These are phyloP conservation scores for Polyommatus iphigenia DNA, from an alignment of 2,888 invertebrate species.

Conservation along the genomic window DNA sequence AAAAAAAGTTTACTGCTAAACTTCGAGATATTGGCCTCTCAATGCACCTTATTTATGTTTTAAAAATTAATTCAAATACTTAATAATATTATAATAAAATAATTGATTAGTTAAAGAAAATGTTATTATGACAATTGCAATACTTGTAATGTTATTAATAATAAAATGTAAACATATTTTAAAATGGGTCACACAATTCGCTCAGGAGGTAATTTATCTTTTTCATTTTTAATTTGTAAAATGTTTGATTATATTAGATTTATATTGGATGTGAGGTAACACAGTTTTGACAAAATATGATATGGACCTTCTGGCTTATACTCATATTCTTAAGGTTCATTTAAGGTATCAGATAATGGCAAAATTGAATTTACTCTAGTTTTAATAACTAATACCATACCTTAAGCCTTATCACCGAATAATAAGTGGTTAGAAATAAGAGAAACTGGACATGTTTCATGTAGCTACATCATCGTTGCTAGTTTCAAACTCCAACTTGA, in stretches of 20 bases:
- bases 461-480: constrained; percentile 87
- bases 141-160: background rate
- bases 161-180: too few species aligned
- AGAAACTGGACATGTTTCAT: constrained; percentile 65
- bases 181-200: background rate
- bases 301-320: background rate
- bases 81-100: too few species aligned
- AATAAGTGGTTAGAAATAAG: constrained; percentile 36
- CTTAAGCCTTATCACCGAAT: background rate
- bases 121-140: background rate
- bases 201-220: background rate
- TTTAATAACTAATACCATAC: background rate
- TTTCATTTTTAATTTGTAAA: background rate
- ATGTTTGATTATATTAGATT: background rate
- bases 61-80: too few species aligned
- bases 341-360: background rate
- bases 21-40: too few species aligned
- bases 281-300: background rate
- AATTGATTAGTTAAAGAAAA: too few species aligned
- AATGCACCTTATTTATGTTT: too few species aligned
- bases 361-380: background rate
- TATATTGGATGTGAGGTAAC: background rate
- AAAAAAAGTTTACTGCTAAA: too few species aligned
- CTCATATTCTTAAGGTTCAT: background rate
- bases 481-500: constrained; percentile 90